These are phyloP conservation scores for Clupea harengus DNA, from an alignment of 2,113 vertebrate species.

Conservation along the genomic window DNA sequence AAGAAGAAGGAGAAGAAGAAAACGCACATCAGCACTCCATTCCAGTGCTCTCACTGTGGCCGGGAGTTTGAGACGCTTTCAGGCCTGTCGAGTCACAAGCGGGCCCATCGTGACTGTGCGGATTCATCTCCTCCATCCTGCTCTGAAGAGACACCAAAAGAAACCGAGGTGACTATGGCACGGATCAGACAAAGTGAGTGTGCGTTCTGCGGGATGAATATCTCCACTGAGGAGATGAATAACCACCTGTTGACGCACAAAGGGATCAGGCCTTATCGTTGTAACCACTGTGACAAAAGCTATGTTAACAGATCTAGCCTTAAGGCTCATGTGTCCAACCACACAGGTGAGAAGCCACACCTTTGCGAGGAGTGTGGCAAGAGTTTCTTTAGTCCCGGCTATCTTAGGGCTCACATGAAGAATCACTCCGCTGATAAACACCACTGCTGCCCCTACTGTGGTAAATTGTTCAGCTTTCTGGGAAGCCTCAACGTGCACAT, in stretches of 20 bases:
- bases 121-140: slow-evolving; percentile 47
- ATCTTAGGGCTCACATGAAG: slow-evolving; percentile 66
- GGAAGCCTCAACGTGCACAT: slow-evolving; percentile 71
- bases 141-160: slow-evolving; percentile 58
- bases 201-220: slow-evolving; percentile 64
- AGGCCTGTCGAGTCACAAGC: neutral
- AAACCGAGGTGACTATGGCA: neutral
- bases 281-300: slow-evolving; percentile 64
- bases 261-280: slow-evolving; percentile 53
- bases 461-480: slow-evolving; percentile 64
- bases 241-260: slow-evolving; percentile 70
- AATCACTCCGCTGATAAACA: slow-evolving; percentile 64
- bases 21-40: slow-evolving; percentile 28
- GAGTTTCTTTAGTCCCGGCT: slow-evolving; percentile 63
- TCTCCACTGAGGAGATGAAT: slow-evolving; percentile 65
- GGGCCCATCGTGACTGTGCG: neutral
- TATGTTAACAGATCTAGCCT: slow-evolving; percentile 48
- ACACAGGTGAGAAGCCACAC: slow-evolving; percentile 60
- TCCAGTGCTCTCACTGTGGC: slow-evolving; percentile 55
- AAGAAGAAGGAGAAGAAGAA: slow-evolving; percentile 47
- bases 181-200: slow-evolving; percentile 55
- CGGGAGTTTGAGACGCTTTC: neutral
- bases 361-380: slow-evolving; percentile 71
- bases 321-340: slow-evolving; percentile 56
- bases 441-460: slow-evolving; percentile 66